Percentiles rank a stretch among this genome's conserved stretches.
Conservation (phyloP, 2,888 invertebrate genomes). For the Megaustenia siamemsis region DNA sequence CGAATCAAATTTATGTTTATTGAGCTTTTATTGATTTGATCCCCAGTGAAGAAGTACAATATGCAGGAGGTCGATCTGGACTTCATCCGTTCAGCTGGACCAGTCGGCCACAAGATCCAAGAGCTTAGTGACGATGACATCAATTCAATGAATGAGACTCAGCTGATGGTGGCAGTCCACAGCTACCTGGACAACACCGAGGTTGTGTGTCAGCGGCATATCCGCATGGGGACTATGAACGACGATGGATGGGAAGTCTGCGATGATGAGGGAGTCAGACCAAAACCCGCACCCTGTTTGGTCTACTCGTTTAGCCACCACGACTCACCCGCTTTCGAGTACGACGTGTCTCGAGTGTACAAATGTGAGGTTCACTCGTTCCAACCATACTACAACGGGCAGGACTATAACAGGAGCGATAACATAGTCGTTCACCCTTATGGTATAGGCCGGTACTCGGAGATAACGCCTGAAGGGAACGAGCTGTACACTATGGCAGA, state of each 20-base stretch:
- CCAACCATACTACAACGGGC: slow-evolving; percentile 1
- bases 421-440: slow-evolving; percentile 32
- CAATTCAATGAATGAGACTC: slow-evolving; percentile 44
- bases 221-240: slow-evolving; percentile 40
- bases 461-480: slow-evolving; percentile 27
- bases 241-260: slow-evolving; percentile 51
- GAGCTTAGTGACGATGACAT: slow-evolving; percentile 11
- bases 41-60: slow-evolving; percentile 45
- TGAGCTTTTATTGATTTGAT: not conserved
- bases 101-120: slow-evolving; percentile 30
- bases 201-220: slow-evolving; percentile 25
- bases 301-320: slow-evolving; percentile 42
- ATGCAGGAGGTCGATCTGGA: slow-evolving; percentile 31
- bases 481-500: slow-evolving; percentile 39
- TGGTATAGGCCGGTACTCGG: slow-evolving; percentile 29
- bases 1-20: not conserved
- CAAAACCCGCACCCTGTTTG: slow-evolving; percentile 13
- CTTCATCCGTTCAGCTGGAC: slow-evolving; percentile 24
- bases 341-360: slow-evolving; percentile 46
- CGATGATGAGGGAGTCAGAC: slow-evolving; percentile 44
- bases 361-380: slow-evolving; percentile 43
- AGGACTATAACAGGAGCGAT: slow-evolving; percentile 39
- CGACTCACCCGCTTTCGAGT: slow-evolving; percentile 26
- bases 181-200: slow-evolving; percentile 50
- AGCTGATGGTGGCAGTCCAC: slow-evolving; percentile 47